Conservation (phyloP, 2,888 invertebrate species). For the Netelia inedita region DNA sequence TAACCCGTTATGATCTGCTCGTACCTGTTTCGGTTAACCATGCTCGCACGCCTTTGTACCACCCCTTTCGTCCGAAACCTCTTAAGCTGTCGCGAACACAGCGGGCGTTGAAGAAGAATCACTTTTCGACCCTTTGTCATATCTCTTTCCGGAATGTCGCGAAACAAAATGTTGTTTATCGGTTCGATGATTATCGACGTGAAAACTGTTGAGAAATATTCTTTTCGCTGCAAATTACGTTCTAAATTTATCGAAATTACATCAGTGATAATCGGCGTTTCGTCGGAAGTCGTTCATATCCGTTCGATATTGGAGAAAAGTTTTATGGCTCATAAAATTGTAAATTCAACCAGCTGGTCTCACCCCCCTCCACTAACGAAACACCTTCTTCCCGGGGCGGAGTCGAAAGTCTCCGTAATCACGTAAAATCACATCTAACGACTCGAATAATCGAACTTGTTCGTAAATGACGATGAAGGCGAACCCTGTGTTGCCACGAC, state of each 20-base stretch:
- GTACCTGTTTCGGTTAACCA: slow-evolving; percentile 32
- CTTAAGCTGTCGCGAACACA: background rate
- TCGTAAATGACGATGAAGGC: slow-evolving; percentile 39
- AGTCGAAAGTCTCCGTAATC: slow-evolving; percentile 11
- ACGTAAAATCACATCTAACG: slow-evolving; percentile 38
- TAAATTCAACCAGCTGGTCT: slow-evolving; percentile 4
- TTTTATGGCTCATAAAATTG: slow-evolving; percentile 3
- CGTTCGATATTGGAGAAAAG: background rate
- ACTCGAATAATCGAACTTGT: slow-evolving; percentile 58
- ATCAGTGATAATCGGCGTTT: background rate
- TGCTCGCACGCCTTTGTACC: slow-evolving; percentile 16
- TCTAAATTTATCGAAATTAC: background rate
- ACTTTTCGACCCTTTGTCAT: background rate
- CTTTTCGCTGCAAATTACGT: too few species aligned
- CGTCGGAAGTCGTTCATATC: background rate
- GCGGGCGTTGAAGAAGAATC: background rate
- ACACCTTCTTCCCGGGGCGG: background rate
- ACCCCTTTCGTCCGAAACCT: background rate
- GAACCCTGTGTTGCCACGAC: slow-evolving; percentile 10
- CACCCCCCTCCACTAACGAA: background rate
- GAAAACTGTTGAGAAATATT: too few species aligned
- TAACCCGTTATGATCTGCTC: slow-evolving; percentile 56
- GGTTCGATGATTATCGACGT: background rate
- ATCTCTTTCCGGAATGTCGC: background rate
- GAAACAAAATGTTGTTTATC: background rate